Base-by-base conservation (phyloP, 2,113 vertebrate genomes). In the Sturnira hondurensis region DNA sequence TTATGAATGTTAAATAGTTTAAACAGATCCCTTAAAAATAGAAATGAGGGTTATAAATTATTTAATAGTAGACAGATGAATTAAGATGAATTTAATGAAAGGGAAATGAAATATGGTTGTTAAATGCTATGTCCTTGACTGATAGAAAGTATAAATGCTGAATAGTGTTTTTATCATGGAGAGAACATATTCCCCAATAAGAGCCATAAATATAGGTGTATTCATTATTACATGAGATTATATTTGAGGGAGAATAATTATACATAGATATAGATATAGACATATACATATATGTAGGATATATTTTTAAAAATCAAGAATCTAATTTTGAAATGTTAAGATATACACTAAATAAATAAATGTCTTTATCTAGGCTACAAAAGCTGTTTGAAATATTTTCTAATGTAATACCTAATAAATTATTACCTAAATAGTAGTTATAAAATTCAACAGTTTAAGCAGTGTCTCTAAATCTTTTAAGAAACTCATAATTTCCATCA, bases 11-110 rank as follows among this genome's bases (percentile, higher is more conserved):
- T 77, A 38, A 96, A 82, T 12, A 96, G 52, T 93, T 93, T 67
- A 94, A 92, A 86, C 74, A 86, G 94, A 41, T 47, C 3, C 2
- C 73, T 83, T 95, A 89, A 92, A 94, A 80, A 41, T 26, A 54
- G 17, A 63, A 95, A 93, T 89, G 11, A 95, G 17, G 24, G 2
- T 65, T 73, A 54, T 52, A 80, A 89, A 83, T 89, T 87, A 74
- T 90, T 85, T 89, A 36, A 68, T 13, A 71, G 5, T 67, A 73
- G 13, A 26, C 77, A 36, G 9, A 96, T 61, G 10, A 61, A 61
- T 74, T 71, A 95, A 86, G 20, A 81, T 71, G n/a, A 78, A 92
- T n/a, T 82, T 11, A 88, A 71, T 43, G 2, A 36, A 83, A 77
- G 52, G 73, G 58, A 82, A 74, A n/a, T 84, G 43, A 85, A 87